Conservation (phyloP, 37 sponge, comb jelly and placozoan genomes). For the Hexactinellida sp. region DNA sequence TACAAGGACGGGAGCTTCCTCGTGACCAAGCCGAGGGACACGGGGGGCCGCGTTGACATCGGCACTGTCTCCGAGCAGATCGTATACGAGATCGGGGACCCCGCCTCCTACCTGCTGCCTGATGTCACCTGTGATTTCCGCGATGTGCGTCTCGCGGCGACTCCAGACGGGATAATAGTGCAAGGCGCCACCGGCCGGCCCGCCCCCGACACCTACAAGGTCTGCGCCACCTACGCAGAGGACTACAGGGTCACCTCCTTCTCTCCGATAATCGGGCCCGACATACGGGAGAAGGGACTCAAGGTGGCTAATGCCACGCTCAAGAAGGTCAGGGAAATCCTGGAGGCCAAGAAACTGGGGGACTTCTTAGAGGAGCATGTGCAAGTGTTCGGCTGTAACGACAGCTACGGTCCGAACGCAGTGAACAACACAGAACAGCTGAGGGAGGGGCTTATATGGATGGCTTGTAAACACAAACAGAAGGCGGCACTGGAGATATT, state of each 20-base stretch:
- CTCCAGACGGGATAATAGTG: slow-evolving; percentile 48
- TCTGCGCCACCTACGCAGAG: slow-evolving; percentile 72
- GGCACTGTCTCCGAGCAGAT: slow-evolving; percentile 88
- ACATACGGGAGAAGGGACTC: slow-evolving; percentile 52
- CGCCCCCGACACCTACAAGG: slow-evolving; percentile 62
- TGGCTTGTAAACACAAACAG: slow-evolving; percentile 56
- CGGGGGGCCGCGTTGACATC: slow-evolving; percentile 71
- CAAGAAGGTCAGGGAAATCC: slow-evolving; percentile 52
- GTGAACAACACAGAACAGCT: not conserved
- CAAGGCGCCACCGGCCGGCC: slow-evolving; percentile 60
- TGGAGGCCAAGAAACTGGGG: slow-evolving; percentile 32
- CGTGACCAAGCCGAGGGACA: slow-evolving; percentile 62
- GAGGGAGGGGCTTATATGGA: slow-evolving; percentile 68
- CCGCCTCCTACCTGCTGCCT: slow-evolving; percentile 68
- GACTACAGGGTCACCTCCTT: slow-evolving; percentile 68
- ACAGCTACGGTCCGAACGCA: slow-evolving; percentile 33
- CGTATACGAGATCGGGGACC: slow-evolving; percentile 96
- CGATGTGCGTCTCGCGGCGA: slow-evolving; percentile 47
- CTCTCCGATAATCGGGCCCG: slow-evolving; percentile 61
- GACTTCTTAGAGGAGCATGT: slow-evolving; percentile 55
- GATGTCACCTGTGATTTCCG: slow-evolving; percentile 94
- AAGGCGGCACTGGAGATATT: slow-evolving; percentile 73
- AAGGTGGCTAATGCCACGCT: slow-evolving; percentile 66
- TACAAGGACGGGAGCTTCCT: slow-evolving; percentile 43
- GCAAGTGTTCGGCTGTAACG: slow-evolving; percentile 51